Base-by-base conservation (phyloP, 2,113 vertebrate genomes). In the Oreamnos americanus region DNA sequence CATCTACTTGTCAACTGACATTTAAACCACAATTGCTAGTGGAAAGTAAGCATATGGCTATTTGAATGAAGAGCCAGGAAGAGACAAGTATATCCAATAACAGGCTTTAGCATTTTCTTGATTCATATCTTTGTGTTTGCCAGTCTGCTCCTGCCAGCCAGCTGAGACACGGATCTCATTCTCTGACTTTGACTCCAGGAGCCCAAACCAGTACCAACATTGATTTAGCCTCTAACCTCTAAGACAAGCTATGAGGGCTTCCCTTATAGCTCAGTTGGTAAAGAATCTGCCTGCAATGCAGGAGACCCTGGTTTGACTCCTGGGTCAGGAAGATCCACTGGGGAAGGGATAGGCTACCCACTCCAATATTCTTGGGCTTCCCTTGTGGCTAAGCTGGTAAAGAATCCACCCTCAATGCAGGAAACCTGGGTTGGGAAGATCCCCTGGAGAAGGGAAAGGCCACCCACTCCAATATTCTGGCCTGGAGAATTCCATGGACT, bases 1-100 rank as follows among this genome's bases (percentile, higher is more conserved):
- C 97, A 99, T 96, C 98, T 99, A 98, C 98, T 98, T 97, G 87
- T 98, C 98, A 98, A 97, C 98, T 98, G 98, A 99, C 97, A 98
- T 99, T 99, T 98, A 98, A 99, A 98, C 96, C 96, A 97, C 97
- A 98, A 94, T 98, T 98, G 96, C 95, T 98, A 96, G 92, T 97
- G 98, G 98, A 98, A 98, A 94, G 94, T 14, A 97, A 99, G 96
- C 98, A 98, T 98, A 98, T 97, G 98, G 96, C 96, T 96, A 86
- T 96, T 89, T 89, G 98, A 98, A 97, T 87, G 94, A 94, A 49
- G 96, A 98, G 96, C 98, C 87, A 89, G 97, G 93, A 92, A 97
- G 87, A 98, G 95, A 98, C 95, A 55, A 36, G 97, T 91, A 97
- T 86, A 51, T 87, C 97, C 93, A 82, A 67, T 74, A 90, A 96